A percentile compares a stretch with the other conserved stretches of the same genome.
These are phyloP conservation scores for Phallusia fumigata DNA, from an alignment of 23 tunicate species.

Conservation along the genomic window DNA sequence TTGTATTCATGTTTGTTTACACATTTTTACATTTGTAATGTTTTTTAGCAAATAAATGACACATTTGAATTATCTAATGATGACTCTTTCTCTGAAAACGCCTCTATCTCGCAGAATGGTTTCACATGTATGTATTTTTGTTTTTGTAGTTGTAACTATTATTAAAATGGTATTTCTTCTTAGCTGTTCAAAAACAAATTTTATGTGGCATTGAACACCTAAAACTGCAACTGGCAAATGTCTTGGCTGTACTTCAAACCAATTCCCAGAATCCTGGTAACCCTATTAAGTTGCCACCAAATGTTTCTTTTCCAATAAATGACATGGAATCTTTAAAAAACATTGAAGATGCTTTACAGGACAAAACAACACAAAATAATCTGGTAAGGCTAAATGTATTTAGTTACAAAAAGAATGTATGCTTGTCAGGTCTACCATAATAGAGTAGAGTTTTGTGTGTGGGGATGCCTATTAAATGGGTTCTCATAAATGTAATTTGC, in stretches of 20 bases:
- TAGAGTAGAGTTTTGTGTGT: too few relatives aligned
- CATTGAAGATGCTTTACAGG: neutral
- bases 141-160: neutral
- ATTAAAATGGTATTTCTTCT: neutral
- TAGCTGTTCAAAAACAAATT: conserved; percentile 10
- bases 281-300: neutral
- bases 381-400: neutral
- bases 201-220: too few relatives aligned
- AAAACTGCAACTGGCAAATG: too few relatives aligned
- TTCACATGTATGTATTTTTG: conserved; percentile 7
- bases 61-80: neutral
- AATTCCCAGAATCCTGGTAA: neutral
- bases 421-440: neutral
- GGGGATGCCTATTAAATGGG: too few relatives aligned
- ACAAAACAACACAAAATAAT: too few relatives aligned
- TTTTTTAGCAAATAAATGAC: conserved; percentile 1
- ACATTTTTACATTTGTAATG: neutral
- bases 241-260: conserved; percentile 3
- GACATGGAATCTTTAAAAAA: conserved; percentile 9
- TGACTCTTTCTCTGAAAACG: neutral
- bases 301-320: conserved; percentile 5
- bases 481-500: too few relatives aligned
- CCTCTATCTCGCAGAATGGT: neutral
- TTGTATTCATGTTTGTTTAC: too few relatives aligned
- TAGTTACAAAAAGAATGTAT: neutral